Conservation (phyloP, 2,888 invertebrate genomes). For the Doris montereyensis region DNA sequence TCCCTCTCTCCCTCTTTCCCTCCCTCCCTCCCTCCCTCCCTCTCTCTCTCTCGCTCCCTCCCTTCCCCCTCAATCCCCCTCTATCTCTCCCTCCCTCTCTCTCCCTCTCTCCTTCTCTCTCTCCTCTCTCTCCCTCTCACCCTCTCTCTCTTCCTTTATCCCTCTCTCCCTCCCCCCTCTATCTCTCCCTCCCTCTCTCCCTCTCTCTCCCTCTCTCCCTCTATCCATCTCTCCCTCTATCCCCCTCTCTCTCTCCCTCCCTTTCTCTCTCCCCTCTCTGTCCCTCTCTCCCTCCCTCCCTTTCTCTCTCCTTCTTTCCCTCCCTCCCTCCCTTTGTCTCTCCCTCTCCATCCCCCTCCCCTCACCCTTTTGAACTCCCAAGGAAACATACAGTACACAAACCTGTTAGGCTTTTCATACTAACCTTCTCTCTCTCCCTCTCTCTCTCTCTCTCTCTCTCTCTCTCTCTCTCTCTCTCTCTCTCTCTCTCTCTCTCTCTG, state of each 20-base stretch:
- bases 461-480: background rate
- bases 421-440: background rate
- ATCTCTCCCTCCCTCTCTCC: too few species aligned
- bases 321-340: background rate
- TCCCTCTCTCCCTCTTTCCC: background rate
- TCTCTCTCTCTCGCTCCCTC: background rate
- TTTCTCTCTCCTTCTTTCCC: background rate
- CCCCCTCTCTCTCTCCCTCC: background rate
- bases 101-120: background rate
- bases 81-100: background rate
- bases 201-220: too few species aligned
- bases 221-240: background rate
- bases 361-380: too few species aligned
- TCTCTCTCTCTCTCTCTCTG: background rate
- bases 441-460: background rate
- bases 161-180: background rate
- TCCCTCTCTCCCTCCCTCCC: background rate
- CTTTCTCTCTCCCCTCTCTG: background rate
- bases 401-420: background rate
- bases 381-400: too few species aligned
- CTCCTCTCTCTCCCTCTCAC: background rate
- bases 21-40: background rate
- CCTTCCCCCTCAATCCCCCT: background rate
- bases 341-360: background rate
- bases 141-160: background rate